Evolutionary conservation across 2,888 invertebrate species (phyloP).

Genomic region (Hypena proboscidalis): DNA sequence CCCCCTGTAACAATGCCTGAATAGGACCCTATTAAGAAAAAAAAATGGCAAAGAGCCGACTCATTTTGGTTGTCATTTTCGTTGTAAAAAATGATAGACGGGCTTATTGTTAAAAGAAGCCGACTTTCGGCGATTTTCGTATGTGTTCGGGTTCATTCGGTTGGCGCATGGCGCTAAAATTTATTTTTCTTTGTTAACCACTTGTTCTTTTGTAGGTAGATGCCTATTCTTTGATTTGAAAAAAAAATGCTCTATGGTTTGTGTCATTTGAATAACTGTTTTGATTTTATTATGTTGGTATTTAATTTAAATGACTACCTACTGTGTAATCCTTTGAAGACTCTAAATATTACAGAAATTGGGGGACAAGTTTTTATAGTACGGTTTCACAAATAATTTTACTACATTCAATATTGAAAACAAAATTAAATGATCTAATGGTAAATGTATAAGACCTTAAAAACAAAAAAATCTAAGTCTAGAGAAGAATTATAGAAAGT

Average conservation of each 20-base stretch:
- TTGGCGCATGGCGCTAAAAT: slow-evolving; percentile 54
- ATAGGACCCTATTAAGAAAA: slow-evolving; percentile 58
- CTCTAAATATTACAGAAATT: too few relatives aligned
- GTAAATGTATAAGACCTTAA: too few relatives aligned
- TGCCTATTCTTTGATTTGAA: slow-evolving; percentile 4
- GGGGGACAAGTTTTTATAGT: too few relatives aligned
- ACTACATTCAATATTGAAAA: too few relatives aligned
- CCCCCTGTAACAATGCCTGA: slow-evolving; percentile 68
- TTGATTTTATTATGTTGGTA: too few relatives aligned
- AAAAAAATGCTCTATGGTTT: not conserved
- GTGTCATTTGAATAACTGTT: slow-evolving; percentile 2
- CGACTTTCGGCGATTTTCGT: slow-evolving; percentile 33
- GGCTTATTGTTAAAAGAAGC: slow-evolving; percentile 47
- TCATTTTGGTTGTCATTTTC: slow-evolving; percentile 64
- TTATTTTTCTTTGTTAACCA: slow-evolving; percentile 4
- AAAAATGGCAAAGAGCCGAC: slow-evolving; percentile 68
- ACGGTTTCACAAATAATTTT: too few relatives aligned
- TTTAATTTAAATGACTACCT: too few relatives aligned
- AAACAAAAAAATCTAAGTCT: too few relatives aligned
- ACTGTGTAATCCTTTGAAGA: too few relatives aligned
- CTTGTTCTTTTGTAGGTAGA: slow-evolving; percentile 4
- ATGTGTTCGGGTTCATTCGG: slow-evolving; percentile 27
- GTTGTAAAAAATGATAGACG: slow-evolving; percentile 65
- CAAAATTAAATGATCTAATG: too few relatives aligned
- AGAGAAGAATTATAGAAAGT: too few relatives aligned